phyloP scores from a whole-genome alignment of 2,888 invertebrate species.

The Ormyrus nitidulus region DNA sequence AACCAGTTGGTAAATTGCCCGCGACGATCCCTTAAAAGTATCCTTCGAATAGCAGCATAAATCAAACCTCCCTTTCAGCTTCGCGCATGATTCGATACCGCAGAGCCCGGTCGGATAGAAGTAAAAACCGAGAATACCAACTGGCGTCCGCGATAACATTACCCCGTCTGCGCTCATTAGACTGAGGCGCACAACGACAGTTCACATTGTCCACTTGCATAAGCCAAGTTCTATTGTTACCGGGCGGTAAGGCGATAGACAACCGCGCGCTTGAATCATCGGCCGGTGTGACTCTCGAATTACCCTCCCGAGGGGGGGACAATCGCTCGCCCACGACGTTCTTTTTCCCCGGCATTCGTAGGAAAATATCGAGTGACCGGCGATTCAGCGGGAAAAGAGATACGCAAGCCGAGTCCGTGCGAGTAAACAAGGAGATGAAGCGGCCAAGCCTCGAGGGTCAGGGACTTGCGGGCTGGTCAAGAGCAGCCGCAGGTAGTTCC shows the following conservation, averaged over 20 bases:
- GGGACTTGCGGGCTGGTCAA: constrained; percentile 56
- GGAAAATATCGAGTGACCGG: constrained; percentile 29
- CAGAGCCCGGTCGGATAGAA: not conserved
- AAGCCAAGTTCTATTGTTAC: constrained; percentile 30
- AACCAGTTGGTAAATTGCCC: not conserved
- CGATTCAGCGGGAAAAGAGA: not conserved
- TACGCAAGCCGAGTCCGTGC: not conserved
- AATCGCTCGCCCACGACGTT: not conserved
- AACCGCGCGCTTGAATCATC: not conserved
- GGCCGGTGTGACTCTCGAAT: not conserved
- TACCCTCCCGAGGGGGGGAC: not conserved
- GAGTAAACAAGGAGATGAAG: constrained; percentile 35
- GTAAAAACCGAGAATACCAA: not conserved
- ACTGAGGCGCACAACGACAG: not conserved
- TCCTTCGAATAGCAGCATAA: constrained; percentile 1
- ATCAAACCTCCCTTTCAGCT: not conserved
- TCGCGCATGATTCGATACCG: not conserved
- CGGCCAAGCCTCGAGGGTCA: constrained; percentile 40
- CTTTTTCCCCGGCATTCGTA: not conserved
- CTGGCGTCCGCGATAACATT: constrained; percentile 2
- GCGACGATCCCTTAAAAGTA: not conserved
- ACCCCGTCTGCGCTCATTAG: constrained; percentile 27
- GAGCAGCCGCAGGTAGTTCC: constrained; percentile 57
- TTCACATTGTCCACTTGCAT: not conserved
- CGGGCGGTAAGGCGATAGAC: constrained; percentile 10